phyloP scores from a whole-genome alignment of 2,888 invertebrate genomes.

The Ryuthela nishihirai region DNA sequence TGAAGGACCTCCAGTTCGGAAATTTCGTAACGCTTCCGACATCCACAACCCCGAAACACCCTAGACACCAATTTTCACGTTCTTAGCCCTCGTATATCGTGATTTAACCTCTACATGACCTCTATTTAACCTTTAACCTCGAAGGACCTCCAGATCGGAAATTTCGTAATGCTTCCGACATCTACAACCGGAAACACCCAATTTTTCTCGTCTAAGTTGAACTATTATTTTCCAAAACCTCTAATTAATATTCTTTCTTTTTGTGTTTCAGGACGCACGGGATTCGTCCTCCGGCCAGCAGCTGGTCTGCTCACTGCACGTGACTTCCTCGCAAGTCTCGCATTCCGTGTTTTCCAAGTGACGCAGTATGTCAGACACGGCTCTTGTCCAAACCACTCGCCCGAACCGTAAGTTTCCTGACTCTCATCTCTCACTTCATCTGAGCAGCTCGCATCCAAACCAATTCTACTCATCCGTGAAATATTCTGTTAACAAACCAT shows the following conservation, averaged over 20 bases:
- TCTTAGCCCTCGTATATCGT: no score
- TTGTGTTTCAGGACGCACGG: conserved; percentile 74
- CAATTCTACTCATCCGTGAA: no score
- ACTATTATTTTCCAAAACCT: neutral
- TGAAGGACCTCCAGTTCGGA: no score
- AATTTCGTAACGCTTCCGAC: no score
- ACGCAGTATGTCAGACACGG: conserved; percentile 98
- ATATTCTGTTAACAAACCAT: no score
- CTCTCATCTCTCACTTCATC: neutral
- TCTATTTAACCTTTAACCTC: neutral
- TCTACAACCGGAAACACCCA: neutral
- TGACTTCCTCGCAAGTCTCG: conserved; percentile 95
- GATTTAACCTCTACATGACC: no score
- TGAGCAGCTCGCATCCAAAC: no score
- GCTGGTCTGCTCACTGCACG: conserved; percentile 94
- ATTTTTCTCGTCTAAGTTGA: neutral
- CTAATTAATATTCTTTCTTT: neutral
- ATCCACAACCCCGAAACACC: no score
- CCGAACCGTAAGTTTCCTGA: conserved; percentile 70
- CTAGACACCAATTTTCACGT: no score
- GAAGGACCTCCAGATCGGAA: neutral
- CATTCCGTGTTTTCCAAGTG: conserved; percentile 97
- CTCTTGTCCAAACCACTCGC: conserved; percentile 92
- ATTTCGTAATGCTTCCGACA: neutral
- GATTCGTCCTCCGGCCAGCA: conserved; percentile 92